Base-by-base conservation (phyloP, 2,888 invertebrate species). In the Polydesmus complanatus region DNA sequence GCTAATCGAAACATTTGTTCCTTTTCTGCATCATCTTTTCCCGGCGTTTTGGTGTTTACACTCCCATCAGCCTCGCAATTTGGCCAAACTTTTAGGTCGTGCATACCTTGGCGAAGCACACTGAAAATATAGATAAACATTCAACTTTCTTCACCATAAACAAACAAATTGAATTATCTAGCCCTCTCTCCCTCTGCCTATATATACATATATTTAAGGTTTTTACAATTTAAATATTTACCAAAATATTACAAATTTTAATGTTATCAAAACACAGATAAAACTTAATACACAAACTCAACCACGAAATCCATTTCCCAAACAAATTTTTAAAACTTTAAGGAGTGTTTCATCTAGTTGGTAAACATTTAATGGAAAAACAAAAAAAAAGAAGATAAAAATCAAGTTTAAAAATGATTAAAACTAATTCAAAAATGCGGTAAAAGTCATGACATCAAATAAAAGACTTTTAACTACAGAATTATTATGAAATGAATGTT, bases 1-100 rank as follows among this genome's bases (percentile, higher is more conserved):
- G 88, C 86, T 1, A 96, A 77, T 51, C 89, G 76, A 70, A 88
- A 88, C 87, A 90, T 90, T 73, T 89, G 87, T 64, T 88, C 87
- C 72, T 88, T 86, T 56, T 83, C 85, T 11, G 82, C 78, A 69
- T 66, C 63, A 57, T 86, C 84, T 73, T 91, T 90, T 0, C 90
- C 94, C 0, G 93, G 93, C 0, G 94, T 94, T 64, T 80, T 80
- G 1, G 82, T 81, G 0, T 80, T 79, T 65, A 77, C 78, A 65
- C 78, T 81, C 2, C 90, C 89, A 74, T 94, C 92, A 11, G 90
- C 87, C 55, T 85, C 85, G 56, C 80, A 76, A 64, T 83, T 82
- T 0, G 91, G 85, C 93, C 93, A 94, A 26, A 97, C 88, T 64
- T 88, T 82, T 48, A 97, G 77, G 73, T 96, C 96, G 71, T 89